Evolutionary conservation across 37 sponge, comb jelly and placozoan genomes (phyloP).

Genomic region (Chondrilla cf. caribensis): DNA sequence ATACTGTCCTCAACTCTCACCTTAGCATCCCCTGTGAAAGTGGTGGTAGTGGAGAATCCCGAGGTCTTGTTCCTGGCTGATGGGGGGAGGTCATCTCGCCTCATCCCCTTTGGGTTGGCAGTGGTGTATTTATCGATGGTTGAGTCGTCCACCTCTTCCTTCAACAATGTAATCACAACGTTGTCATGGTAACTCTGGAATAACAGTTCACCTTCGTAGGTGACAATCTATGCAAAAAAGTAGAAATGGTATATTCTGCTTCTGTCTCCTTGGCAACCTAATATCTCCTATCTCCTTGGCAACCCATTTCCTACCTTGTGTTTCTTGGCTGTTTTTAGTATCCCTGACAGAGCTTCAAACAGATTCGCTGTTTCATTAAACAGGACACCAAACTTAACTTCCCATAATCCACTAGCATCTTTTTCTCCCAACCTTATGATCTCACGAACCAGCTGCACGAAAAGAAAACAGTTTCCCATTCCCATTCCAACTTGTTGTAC

Average conservation of each 20-base stretch:
- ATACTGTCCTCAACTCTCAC: background rate
- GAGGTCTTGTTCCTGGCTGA: constrained; percentile 23
- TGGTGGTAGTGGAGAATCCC: constrained; percentile 16
- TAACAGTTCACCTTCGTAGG: constrained; percentile 48
- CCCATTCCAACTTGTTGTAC: background rate
- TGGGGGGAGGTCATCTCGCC: background rate
- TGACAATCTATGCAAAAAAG: constrained; percentile 23
- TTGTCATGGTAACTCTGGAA: constrained; percentile 45
- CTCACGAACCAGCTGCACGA: constrained; percentile 37
- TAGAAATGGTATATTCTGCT: too few species aligned
- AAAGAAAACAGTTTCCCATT: background rate
- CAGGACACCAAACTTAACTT: constrained; percentile 48
- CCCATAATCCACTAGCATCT: constrained; percentile 5
- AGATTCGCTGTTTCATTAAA: constrained; percentile 43
- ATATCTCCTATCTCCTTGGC: too few species aligned
- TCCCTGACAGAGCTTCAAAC: constrained; percentile 64
- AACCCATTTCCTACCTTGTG: constrained; percentile 22
- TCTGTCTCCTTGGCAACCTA: too few species aligned
- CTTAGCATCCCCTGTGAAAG: constrained; percentile 19
- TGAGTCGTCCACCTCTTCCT: constrained; percentile 32
- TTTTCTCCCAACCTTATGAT: constrained; percentile 16
- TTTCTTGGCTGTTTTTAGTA: constrained; percentile 63
- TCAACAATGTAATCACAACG: constrained; percentile 41
- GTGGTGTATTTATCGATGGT: constrained; percentile 44
- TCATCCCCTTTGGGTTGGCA: constrained; percentile 40